A percentile compares a stretch with the other conserved stretches of the same genome.
Evolutionary conservation across 2,888 invertebrate genomes (phyloP).

Genomic region (Leucoma salicis): DNA sequence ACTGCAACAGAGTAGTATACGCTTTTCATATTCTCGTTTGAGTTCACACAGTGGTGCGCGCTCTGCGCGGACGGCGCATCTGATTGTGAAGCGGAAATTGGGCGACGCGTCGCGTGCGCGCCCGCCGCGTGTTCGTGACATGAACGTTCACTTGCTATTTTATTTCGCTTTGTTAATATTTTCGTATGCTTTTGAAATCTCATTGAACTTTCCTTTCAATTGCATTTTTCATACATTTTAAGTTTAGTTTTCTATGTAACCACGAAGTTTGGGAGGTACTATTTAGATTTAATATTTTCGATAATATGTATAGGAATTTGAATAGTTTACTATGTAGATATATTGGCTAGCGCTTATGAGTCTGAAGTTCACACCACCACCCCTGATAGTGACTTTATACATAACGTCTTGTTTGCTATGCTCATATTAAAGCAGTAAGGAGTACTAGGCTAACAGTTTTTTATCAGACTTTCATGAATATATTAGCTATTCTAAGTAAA

Average conservation of each 20-base stretch:
- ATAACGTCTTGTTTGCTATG: no score
- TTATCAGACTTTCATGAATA: slow-evolving; percentile 81
- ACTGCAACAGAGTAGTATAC: slow-evolving; percentile 9
- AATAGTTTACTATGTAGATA: no score
- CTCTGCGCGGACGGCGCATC: slow-evolving; percentile 62
- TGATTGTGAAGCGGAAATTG: slow-evolving; percentile 77
- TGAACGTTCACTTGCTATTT: slow-evolving; percentile 62
- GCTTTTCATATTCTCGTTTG: slow-evolving; percentile 45
- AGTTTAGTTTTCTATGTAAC: not conserved
- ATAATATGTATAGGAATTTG: no score
- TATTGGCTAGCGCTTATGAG: no score
- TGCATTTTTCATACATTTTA: slow-evolving; percentile 13
- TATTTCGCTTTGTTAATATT: slow-evolving; percentile 59
- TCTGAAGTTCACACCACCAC: no score
- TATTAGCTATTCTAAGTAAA: slow-evolving; percentile 75
- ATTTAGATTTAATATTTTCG: no score
- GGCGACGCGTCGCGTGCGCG: slow-evolving; percentile 71
- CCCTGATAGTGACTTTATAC: no score
- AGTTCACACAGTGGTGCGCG: slow-evolving; percentile 43
- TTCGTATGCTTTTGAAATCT: slow-evolving; percentile 48
- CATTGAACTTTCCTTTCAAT: slow-evolving; percentile 7
- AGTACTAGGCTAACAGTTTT: slow-evolving; percentile 71
- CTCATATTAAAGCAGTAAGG: slow-evolving; percentile 62
- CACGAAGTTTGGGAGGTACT: no score
- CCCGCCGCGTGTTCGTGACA: slow-evolving; percentile 66